Percentiles rank a stretch among this genome's conserved stretches.
These are phyloP conservation scores for Neostethus bicornis DNA, from an alignment of 2,797 vertebrate genomes.

Conservation along the genomic window DNA sequence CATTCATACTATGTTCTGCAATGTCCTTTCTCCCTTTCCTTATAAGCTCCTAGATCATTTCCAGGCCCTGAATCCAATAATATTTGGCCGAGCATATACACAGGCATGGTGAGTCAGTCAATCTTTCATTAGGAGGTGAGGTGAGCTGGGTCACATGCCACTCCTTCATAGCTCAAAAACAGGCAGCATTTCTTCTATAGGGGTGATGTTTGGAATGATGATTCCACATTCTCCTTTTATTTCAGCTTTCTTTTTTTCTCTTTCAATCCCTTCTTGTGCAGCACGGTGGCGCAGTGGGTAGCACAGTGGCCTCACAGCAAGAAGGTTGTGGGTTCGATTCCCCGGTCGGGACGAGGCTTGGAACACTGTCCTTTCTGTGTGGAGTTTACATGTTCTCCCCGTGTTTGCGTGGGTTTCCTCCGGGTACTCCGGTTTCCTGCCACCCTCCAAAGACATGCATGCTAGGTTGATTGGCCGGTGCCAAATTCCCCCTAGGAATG, in stretches of 20 bases:
- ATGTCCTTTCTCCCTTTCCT: constrained; percentile 31
- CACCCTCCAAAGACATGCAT: no score
- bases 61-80: constrained; percentile 64
- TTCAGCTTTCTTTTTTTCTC: constrained; percentile 32
- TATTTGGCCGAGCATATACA: constrained; percentile 55
- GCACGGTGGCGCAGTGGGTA: no score
- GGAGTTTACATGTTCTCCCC: no score
- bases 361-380: no score
- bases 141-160: constrained; percentile 85
- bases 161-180: constrained; percentile 81
- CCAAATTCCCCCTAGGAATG: no score
- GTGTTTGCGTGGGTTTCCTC: no score
- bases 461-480: no score
- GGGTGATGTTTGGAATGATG: constrained; percentile 85
- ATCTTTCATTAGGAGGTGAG: constrained; percentile 87
- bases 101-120: constrained; percentile 68
- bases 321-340: no score
- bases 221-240: constrained; percentile 70
- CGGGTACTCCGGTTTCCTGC: no score
- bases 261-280: neutral
- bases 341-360: no score
- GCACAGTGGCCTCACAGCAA: no score
- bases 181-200: constrained; percentile 84
- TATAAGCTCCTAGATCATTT: constrained; percentile 58
- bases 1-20: constrained; percentile 35